Percentiles rank a stretch among this genome's conserved stretches.
Conservation (phyloP, 2,797 vertebrate species). For the Xerus rutilus region DNA sequence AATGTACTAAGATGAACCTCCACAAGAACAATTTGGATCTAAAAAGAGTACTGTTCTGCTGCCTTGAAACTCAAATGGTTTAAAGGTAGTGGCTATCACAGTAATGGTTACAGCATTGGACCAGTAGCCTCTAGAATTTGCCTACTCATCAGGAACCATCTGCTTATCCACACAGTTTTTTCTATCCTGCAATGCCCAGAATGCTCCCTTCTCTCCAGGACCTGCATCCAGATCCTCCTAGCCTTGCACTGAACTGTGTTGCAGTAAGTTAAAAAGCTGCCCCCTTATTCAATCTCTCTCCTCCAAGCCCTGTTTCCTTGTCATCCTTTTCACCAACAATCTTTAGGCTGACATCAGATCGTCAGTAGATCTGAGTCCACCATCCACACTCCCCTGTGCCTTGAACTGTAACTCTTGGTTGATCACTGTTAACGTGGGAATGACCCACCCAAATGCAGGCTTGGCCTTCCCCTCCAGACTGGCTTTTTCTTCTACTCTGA, state of each 20-base stretch:
- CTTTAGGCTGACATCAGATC: not conserved
- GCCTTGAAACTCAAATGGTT: not conserved
- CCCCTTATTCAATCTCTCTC: not conserved
- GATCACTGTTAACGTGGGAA: not conserved
- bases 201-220: not conserved
- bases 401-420: not conserved
- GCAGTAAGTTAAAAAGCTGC: not conserved
- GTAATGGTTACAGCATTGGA: not conserved
- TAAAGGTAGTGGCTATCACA: not conserved
- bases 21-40: not conserved
- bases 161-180: not conserved
- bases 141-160: not conserved
- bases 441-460: not conserved
- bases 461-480: not conserved
- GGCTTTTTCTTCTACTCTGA: not conserved
- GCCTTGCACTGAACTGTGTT: not conserved
- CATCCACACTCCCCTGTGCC: not conserved
- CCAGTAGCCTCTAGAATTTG: not conserved
- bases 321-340: not conserved
- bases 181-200: not conserved
- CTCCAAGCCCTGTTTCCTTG: not conserved
- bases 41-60: not conserved
- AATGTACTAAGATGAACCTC: not conserved
- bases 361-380: not conserved
- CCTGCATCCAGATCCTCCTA: not conserved